Percentiles rank a stretch among this genome's conserved stretches.
Evolutionary conservation across 2,888 invertebrate genomes (phyloP).

Genomic region (Molorchus minor): DNA sequence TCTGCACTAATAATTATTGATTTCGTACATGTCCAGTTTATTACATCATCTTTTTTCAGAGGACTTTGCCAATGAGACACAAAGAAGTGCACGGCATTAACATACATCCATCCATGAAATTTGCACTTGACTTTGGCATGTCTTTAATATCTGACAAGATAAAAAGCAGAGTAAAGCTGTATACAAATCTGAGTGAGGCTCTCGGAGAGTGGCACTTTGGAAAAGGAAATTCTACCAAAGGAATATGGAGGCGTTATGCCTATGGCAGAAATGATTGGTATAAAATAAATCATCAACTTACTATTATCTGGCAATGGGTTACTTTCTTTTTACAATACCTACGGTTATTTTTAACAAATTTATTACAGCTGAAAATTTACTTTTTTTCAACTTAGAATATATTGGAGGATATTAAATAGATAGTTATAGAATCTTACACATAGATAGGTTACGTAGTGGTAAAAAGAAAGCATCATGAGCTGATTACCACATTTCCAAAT

Average conservation of each 20-base stretch:
- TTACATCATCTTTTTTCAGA: slow-evolving; percentile 61
- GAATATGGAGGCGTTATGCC: slow-evolving; percentile 88
- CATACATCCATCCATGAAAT: slow-evolving; percentile 77
- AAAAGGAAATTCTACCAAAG: slow-evolving; percentile 70
- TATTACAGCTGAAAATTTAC: too few relatives aligned
- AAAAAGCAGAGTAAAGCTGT: slow-evolving; percentile 73
- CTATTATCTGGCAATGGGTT: not conserved
- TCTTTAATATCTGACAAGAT: slow-evolving; percentile 81
- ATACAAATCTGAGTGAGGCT: slow-evolving; percentile 70
- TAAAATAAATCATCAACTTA: slow-evolving; percentile 40
- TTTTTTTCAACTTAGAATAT: too few relatives aligned
- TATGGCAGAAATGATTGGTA: slow-evolving; percentile 85
- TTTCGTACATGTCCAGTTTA: too few relatives aligned
- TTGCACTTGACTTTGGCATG: slow-evolving; percentile 80
- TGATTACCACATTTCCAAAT: too few relatives aligned
- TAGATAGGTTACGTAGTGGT: too few relatives aligned
- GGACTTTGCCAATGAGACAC: slow-evolving; percentile 81
- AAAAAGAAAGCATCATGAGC: too few relatives aligned
- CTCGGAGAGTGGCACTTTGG: slow-evolving; percentile 58
- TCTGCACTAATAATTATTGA: too few relatives aligned
- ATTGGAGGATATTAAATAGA: too few relatives aligned
- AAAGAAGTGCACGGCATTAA: slow-evolving; percentile 82
- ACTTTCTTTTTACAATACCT: slow-evolving; percentile 7
- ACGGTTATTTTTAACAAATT: too few relatives aligned
- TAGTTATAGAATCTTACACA: too few relatives aligned